Conservation (phyloP, 2,888 invertebrate species). For the Alsophila aescularia region DNA sequence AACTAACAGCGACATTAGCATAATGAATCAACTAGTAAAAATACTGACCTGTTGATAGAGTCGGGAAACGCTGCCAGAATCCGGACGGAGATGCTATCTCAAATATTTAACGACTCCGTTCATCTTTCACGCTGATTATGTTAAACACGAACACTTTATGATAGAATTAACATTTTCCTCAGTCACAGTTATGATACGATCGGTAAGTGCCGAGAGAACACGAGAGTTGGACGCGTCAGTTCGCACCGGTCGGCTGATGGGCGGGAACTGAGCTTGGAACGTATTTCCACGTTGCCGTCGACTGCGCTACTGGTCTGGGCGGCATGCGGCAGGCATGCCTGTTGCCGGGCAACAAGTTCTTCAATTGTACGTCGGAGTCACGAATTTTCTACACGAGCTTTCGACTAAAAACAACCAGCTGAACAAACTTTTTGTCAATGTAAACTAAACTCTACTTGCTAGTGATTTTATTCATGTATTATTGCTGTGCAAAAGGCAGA, state of each 20-base stretch:
- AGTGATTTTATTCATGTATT: too few species aligned
- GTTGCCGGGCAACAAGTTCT: constrained; percentile 56
- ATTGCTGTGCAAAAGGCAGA: too few species aligned
- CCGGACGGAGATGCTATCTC: constrained; percentile 52
- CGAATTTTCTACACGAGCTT: constrained; percentile 14
- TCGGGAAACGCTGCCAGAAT: constrained; percentile 49
- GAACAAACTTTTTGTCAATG: not conserved
- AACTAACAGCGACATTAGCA: constrained; percentile 27
- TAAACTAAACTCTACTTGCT: not conserved
- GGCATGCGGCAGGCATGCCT: constrained; percentile 47
- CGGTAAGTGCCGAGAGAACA: constrained; percentile 18
- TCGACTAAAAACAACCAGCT: not conserved
- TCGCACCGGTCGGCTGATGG: constrained; percentile 41
- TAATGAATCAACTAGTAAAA: constrained; percentile 43
- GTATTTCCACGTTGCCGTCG: constrained; percentile 40
- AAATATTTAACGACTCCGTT: constrained; percentile 54
- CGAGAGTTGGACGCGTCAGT: constrained; percentile 18
- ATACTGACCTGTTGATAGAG: constrained; percentile 72
- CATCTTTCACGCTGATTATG: constrained; percentile 56
- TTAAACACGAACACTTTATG: constrained; percentile 43
- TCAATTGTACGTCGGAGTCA: not conserved
- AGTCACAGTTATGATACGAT: constrained; percentile 23
- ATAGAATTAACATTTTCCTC: constrained; percentile 48
- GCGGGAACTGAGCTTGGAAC: constrained; percentile 44
- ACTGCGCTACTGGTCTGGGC: constrained; percentile 40